Evolutionary conservation across 2,888 invertebrate genomes (phyloP), one percentile per base, ranked within the genome.

Genomic region (Globia sparganii): DNA sequence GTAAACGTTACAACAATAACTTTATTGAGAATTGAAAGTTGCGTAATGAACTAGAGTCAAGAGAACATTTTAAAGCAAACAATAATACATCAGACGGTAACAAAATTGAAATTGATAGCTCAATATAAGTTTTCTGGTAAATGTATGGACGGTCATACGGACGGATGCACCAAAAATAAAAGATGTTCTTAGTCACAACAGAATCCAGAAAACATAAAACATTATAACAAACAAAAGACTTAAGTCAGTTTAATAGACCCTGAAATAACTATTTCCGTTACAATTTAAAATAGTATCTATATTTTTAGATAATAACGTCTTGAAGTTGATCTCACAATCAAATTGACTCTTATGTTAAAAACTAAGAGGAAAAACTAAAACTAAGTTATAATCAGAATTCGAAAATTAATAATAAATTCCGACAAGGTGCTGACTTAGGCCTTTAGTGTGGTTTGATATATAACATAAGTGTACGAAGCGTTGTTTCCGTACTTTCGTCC

Each of bases 301-400:
- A 80, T 70, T 77, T 80, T 83, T 80, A 83, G n/a, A 67, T 78
- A 78, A 82, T 68, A 82, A 77, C 11, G 18, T 43, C 25, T 62
- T 28, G 28, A 43, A 64, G 58, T 77, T 77, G 65, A 77, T 70
- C 65, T 61, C 78, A 80, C 59, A 87, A 87, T 87, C 43, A 80
- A 76, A 58, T 80, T 82, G 76, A 82, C 49, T 82, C 6, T 0
- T 49, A 9, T 31, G 56, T 77, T 66, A 56, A 40, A 74, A 82
- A 28, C 62, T 46, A 73, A 58, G 15, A 56, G 21, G 21, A 58
- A 28, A 61, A 31, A 0, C 25, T 34, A 31, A 13, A 49, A 68
- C 49, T 59, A 49, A 78, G 5, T 80, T 31, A 49, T 37, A 43
- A 40, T 49, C 31, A 49, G 46, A 72, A 64, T 49, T 58, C 31